Evolutionary conservation across 2,113 vertebrate genomes (phyloP), one percentile per base, ranked within the genome.

Genomic region (Chauna torquata): DNA sequence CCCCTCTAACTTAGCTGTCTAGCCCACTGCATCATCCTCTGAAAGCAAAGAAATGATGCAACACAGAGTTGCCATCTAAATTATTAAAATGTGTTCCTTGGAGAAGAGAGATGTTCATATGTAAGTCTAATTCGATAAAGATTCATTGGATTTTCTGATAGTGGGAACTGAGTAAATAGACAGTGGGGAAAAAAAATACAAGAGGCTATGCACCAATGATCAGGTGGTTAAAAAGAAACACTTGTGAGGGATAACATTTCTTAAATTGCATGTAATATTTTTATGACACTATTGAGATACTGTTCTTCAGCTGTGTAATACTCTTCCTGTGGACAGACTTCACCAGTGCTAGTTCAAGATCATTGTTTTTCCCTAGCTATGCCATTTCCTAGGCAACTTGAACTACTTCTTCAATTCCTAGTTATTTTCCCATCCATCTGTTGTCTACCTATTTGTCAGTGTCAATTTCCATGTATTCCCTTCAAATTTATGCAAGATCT

Each of bases 81-180:
- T 95, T 92, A 95, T 95, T 96, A 85, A 96, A 92, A 69, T 69
- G 4, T 80, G 38, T 91, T 95, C 95, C 86, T 96, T 77, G n/a
- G 78, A 94, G 92, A 92, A 90, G 64, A 91, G 82, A 44, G 14
- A 45, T 8, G 34, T 61, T 89, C 74, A 16, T 82, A 49, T 93
- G 0, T 61, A 82, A 76, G 54, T 69, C 65, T 95, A 95, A 87
- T 45, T 76, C 74, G 58, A 64, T 95, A 86, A 94, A 85, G 86
- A 80, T 85, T 74, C 80, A 92, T 59, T 96, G 89, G 54, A 70
- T 94, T 95, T 95, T 97, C 86, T 92, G 81, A 75, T 91, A 77
- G 78, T 74, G 59, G 23, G 62, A 96, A 58, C 58, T 74, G 71
- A 91, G 49, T 87, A 92, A 95, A 94, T 82, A 96, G 81, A 82